Evolutionary conservation across 1,140 invertebrate genomes (phyloP), one percentile per base, ranked within the genome.

Genomic region (Sinonovacula constricta): DNA sequence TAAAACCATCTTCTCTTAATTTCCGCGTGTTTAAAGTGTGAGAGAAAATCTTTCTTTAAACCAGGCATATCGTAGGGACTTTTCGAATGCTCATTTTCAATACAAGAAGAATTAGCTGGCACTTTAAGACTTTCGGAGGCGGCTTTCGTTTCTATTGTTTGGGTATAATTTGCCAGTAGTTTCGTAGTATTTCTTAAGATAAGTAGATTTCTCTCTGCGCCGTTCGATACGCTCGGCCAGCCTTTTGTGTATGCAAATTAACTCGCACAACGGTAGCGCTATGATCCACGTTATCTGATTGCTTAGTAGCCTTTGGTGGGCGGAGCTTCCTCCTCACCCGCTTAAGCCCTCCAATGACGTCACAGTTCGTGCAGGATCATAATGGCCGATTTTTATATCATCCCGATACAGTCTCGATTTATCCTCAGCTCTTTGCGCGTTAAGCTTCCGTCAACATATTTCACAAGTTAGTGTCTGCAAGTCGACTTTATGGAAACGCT

Each of bases 391-490:
- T 65, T 76, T 65, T 67, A 60, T 76, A 76, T 56, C 62, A 63
- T 76, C 60, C 59, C 62, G 30, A 76, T 76, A 76, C 63, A 76
- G 72, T 65, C 39, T 53, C 31, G 72, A 76, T 67, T 76, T 76
- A 76, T 67, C 62, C 72, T 30, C 59, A 31, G 49, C 72, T 67
- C 59, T 66, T 76, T 53, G 33, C 72, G 67, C 51, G 63, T 67
- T 76, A 76, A 76, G 72, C 72, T 76, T 76, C 72, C 57, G 72
- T 67, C 66, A 76, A 76, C 72, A 76, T 65, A 67, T 67, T 76
- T 76, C 72, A 76, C 72, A 76, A 65, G 72, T 76, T 67, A 62
- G 34, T 51, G 72, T 59, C 72, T 45, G 54, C 72, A n/a, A n/a
- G n/a, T n/a, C n/a, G n/a, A n/a, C n/a, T n/a, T n/a, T n/a, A n/a